phyloP scores from a whole-genome alignment of 1,140 invertebrate genomes.

The Sipha flava region DNA sequence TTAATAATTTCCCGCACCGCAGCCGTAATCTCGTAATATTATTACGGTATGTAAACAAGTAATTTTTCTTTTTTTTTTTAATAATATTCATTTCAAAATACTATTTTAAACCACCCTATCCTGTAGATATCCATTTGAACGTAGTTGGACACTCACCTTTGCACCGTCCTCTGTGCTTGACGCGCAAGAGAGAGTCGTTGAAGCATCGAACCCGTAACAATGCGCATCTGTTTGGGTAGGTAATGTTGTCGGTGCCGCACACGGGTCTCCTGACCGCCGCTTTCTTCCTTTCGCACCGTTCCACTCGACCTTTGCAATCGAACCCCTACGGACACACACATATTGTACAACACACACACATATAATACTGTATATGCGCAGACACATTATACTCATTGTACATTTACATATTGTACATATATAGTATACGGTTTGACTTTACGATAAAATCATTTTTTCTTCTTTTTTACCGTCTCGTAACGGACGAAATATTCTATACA shows the following conservation, averaged over 20 bases:
- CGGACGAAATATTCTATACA: too few species aligned
- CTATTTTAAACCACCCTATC: too few species aligned
- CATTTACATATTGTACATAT: too few species aligned
- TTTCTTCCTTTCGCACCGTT: constrained; percentile 43
- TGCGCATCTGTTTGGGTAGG: constrained; percentile 68
- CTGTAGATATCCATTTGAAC: too few species aligned
- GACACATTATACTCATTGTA: too few species aligned
- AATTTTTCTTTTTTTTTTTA: too few species aligned
- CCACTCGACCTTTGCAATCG: constrained; percentile 46
- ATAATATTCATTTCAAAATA: too few species aligned
- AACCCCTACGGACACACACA: constrained; percentile 40
- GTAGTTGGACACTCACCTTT: constrained; percentile 35
- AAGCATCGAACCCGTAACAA: constrained; percentile 64
- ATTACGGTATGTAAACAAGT: neutral
- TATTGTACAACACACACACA: neutral
- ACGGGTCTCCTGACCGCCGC: constrained; percentile 49
- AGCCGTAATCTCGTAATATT: neutral
- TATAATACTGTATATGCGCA: too few species aligned
- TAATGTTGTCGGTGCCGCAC: constrained; percentile 70
- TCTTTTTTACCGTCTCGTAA: too few species aligned
- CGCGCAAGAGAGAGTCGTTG: constrained; percentile 49
- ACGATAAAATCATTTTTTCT: too few species aligned
- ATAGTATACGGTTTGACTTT: too few species aligned
- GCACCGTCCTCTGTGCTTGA: constrained; percentile 63
- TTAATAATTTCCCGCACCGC: too few species aligned